Evolutionary conservation across 2,888 invertebrate genomes (phyloP).

Genomic region (Piscicola geometra): DNA sequence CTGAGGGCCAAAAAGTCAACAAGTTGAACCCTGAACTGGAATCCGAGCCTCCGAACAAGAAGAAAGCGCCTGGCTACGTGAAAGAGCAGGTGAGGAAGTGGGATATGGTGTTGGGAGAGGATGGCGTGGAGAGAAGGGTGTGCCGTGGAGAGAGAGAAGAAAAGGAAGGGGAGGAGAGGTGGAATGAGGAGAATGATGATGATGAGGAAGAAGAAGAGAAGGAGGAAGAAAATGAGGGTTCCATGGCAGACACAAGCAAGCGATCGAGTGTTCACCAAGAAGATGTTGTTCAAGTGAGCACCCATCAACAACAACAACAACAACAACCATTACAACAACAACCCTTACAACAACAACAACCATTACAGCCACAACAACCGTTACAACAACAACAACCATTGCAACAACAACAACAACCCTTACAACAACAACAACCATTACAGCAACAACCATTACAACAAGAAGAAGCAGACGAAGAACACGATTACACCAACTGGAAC

Average conservation of each 20-base stretch:
- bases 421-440: not conserved
- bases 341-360: conserved; percentile 1
- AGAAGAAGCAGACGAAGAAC: not conserved
- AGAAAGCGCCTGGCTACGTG: conserved; percentile 31
- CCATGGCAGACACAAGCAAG: not conserved
- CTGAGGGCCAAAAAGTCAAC: conserved; percentile 7
- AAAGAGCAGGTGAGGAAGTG: conserved; percentile 32
- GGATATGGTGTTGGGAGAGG: conserved; percentile 24
- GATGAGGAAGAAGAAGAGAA: not conserved
- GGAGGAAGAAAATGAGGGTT: not conserved
- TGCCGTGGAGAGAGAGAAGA: conserved; percentile 8
- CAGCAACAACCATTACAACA: not conserved
- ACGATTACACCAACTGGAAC: not conserved
- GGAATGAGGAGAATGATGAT: too few relatives aligned
- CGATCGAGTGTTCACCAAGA: not conserved
- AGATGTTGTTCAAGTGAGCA: not conserved
- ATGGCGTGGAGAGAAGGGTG: not conserved
- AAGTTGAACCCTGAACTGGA: conserved; percentile 27
- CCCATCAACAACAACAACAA: not conserved
- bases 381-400: not conserved
- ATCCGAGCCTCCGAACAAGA: conserved; percentile 15
- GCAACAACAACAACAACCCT: not conserved
- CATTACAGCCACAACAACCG: not conserved
- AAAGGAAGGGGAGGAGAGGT: conserved; percentile 3
- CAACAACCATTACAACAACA: not conserved